Evolutionary conservation across 1,140 invertebrate species (phyloP).

Genomic region (Hyposmocoma kahamanoa): DNA sequence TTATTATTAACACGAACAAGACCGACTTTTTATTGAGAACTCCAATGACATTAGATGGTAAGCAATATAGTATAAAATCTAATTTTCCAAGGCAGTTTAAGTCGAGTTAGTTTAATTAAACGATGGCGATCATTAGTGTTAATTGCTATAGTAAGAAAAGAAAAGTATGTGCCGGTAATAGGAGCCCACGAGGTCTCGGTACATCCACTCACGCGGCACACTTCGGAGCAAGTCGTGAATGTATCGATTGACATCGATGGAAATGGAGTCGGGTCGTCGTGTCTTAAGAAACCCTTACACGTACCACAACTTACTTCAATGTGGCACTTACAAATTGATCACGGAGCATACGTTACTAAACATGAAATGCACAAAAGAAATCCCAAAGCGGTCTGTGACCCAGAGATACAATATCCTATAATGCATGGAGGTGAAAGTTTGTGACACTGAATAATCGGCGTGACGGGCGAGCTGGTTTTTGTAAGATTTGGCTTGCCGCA

Average conservation of each 20-base stretch:
- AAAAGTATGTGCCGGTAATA: background rate
- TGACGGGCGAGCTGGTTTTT: slow-evolving; percentile 27
- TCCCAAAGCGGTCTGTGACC: slow-evolving; percentile 21
- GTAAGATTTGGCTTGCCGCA: slow-evolving; percentile 17
- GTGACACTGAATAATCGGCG: slow-evolving; percentile 43
- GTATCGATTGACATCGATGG: slow-evolving; percentile 30
- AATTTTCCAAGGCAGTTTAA: background rate
- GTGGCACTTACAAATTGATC: background rate
- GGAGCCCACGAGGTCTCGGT: background rate
- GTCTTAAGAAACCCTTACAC: background rate
- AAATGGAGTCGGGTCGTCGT: slow-evolving; percentile 25
- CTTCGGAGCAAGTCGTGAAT: slow-evolving; percentile 20
- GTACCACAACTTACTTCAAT: too few relatives aligned
- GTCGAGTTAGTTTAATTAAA: background rate
- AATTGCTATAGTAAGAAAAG: background rate
- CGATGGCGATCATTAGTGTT: background rate
- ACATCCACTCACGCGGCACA: slow-evolving; percentile 18
- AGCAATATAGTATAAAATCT: background rate
- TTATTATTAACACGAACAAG: background rate
- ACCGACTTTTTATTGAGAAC: background rate
- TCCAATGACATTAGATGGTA: background rate
- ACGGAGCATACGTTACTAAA: slow-evolving; percentile 26
- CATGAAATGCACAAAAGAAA: slow-evolving; percentile 16
- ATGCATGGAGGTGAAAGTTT: slow-evolving; percentile 46
- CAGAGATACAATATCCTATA: slow-evolving; percentile 35